phyloP scores from a whole-genome alignment of 1,140 invertebrate species.

The Harpegnathos saltator region DNA sequence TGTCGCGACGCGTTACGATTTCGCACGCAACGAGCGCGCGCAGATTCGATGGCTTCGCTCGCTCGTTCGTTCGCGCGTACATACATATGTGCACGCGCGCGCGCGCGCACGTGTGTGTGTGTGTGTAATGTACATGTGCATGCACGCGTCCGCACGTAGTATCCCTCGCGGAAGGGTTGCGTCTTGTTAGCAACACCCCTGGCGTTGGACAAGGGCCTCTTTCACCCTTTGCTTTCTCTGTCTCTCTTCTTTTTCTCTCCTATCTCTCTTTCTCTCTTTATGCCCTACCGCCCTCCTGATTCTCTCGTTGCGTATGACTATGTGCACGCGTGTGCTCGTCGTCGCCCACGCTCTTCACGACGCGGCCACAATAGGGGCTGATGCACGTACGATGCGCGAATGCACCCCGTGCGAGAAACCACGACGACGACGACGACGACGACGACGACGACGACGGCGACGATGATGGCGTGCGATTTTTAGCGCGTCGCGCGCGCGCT shows the following conservation, averaged over 20 bases:
- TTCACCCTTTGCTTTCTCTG: slow-evolving; percentile 72
- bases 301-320: slow-evolving; percentile 32
- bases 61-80: slow-evolving; percentile 10
- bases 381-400: slow-evolving; percentile 46
- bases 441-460: no score
- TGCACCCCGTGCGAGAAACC: slow-evolving; percentile 7
- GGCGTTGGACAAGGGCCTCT: slow-evolving; percentile 84
- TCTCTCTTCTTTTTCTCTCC: not conserved
- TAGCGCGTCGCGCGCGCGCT: slow-evolving; percentile 27
- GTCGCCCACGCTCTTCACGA: slow-evolving; percentile 12
- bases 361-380: slow-evolving; percentile 46
- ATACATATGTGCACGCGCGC: slow-evolving; percentile 59
- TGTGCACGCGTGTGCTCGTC: slow-evolving; percentile 9
- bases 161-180: slow-evolving; percentile 65
- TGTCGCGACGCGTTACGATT: slow-evolving; percentile 69
- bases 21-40: slow-evolving; percentile 73
- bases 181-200: slow-evolving; percentile 86
- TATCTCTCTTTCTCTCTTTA: not conserved
- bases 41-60: slow-evolving; percentile 50
- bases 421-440: not conserved
- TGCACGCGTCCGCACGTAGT: slow-evolving; percentile 63
- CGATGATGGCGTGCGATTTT: slow-evolving; percentile 53
- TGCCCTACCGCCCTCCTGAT: slow-evolving; percentile 3
- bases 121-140: slow-evolving; percentile 64
- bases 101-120: slow-evolving; percentile 64